Base-by-base conservation (phyloP, 2,113 vertebrate genomes). In the Antechinus flavipes region DNA sequence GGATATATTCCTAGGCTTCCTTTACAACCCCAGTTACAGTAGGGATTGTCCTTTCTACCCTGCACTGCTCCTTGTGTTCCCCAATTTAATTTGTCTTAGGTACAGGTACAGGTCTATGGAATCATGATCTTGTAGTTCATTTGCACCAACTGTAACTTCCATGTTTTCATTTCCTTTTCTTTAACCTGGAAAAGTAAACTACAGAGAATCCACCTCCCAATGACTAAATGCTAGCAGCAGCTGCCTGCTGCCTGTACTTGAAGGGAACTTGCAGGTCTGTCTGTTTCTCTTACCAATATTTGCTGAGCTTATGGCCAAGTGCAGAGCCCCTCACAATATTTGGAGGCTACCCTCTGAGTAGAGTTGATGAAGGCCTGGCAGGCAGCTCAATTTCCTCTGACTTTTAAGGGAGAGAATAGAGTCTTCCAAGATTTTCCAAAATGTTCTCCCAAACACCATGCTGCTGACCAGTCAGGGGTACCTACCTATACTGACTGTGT, bases 401-500 rank as follows among this genome's bases (percentile, higher is more conserved):
- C 26, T 14, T 49, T 22, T 47, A n/a, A 6, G 10, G 53, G 35
- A 25, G 0, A 24, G 16, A 54, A 49, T 1, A 19, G 50, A n/a
- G 3, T 0, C 24, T 42, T 42, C 89, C 35, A 54, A 2, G 35
- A 2, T 30, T 14, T 61, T 49, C 26, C 61, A 27, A 9, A 68
- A 54, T 12, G 6, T 24, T 30, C 95, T 56, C 46, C 25, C 25
- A 30, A 30, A n/a, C 12, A 3, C 56, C 68, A 50, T 50, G 25
- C 68, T 61, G 2, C n/a, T 8, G 0, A 42, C 8, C 19, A 14
- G 8, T 9, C n/a, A 84, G 0, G 0, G n/a, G 35, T 2, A 1
- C 8, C 49, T 56, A 27, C 30, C 24, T 25, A 50, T 2, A 47
- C 10, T 27, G 42, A 8, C 3, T 25, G 4, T 35, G 23, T 49